Evolutionary conservation across 2,888 invertebrate genomes (phyloP), one percentile per base, ranked within the genome.

Genomic region (Drosophila meridionalis): DNA sequence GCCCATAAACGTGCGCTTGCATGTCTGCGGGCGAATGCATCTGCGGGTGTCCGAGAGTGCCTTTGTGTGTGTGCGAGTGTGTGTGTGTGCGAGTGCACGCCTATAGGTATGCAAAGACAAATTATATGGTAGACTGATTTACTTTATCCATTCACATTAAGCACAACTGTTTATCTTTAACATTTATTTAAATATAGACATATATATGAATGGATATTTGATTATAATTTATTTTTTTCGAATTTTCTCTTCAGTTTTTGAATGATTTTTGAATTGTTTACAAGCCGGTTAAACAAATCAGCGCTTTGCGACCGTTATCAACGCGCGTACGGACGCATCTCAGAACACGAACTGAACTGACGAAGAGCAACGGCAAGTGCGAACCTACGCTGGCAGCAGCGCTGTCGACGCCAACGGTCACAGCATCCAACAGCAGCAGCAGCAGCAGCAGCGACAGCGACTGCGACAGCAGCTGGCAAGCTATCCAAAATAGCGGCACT

Each of bases 301-400:
- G 47, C 61, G 74, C 57, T 42, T 42, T 59, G 69, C 69, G 67
- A 81, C 81, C 89, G 87, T 71, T 73, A 80, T 78, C 77, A 75
- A 81, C 90, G 83, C 91, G 91, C 90, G 87, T 87, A 82, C 83
- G 90, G 91, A 80, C 89, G 86, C 87, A 91, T 91, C 87, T 91
- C 91, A 91, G 90, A 92, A 90, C 90, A 91, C 91, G 91, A 92
- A 92, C 92, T 92, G 88, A 91, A 80, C 50, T 71, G 66, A 67
- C 76, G 76, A 55, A 57, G 56, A 59, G 52, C 52, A 78, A 75
- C 68, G 63, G 66, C 72, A 65, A 52, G 52, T 65, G 79, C 71
- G 72, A 75, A 38, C 65, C 66, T 8, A 52, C 34, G 47, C 60
- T 81, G 71, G 75, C 78, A 67, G 67, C 78, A 61, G 73, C 76